These are phyloP conservation scores for Lacanobia oleracea DNA, from an alignment of 2,888 invertebrate genomes.

Conservation along the genomic window DNA sequence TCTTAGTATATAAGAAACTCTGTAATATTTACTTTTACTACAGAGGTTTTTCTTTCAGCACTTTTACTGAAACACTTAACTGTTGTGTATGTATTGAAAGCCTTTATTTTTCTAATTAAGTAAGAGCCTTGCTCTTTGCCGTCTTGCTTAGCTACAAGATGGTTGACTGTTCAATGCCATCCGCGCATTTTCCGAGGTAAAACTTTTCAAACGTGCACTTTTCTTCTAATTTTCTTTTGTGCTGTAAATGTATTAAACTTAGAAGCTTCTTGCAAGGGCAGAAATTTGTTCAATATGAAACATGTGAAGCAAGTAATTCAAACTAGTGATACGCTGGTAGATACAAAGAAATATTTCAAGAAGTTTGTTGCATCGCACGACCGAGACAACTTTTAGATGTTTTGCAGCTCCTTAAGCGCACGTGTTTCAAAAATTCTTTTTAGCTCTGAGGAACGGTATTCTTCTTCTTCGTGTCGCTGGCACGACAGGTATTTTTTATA, in stretches of 20 bases:
- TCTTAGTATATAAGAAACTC: not conserved
- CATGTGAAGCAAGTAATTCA: conserved; percentile 40
- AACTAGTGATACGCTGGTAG: conserved; percentile 31
- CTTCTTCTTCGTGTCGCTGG: too few species aligned
- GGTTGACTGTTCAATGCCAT: not conserved
- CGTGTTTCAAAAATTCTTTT: conserved; percentile 30
- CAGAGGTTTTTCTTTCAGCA: not conserved
- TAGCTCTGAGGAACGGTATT: conserved; percentile 8
- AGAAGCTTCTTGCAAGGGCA: conserved; percentile 21
- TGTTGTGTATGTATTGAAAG: not conserved
- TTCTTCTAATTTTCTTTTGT: not conserved
- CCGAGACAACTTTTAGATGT: conserved; percentile 7
- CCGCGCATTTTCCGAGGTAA: not conserved
- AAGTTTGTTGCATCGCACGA: conserved; percentile 30
- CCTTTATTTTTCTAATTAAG: not conserved
- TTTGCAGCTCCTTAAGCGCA: conserved; percentile 35
- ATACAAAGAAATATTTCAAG: conserved; percentile 57
- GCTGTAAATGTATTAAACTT: conserved; percentile 26
- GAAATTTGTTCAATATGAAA: conserved; percentile 56
- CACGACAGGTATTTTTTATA: too few species aligned
- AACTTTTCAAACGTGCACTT: conserved; percentile 1
- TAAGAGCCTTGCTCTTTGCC: not conserved
- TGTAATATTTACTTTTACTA: not conserved
- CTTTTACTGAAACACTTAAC: not conserved
- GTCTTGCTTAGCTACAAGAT: not conserved